Percentiles rank a stretch among this genome's conserved stretches.
phyloP scores from a whole-genome alignment of 2,888 invertebrate genomes.

The Choristoneura rosaceana region DNA sequence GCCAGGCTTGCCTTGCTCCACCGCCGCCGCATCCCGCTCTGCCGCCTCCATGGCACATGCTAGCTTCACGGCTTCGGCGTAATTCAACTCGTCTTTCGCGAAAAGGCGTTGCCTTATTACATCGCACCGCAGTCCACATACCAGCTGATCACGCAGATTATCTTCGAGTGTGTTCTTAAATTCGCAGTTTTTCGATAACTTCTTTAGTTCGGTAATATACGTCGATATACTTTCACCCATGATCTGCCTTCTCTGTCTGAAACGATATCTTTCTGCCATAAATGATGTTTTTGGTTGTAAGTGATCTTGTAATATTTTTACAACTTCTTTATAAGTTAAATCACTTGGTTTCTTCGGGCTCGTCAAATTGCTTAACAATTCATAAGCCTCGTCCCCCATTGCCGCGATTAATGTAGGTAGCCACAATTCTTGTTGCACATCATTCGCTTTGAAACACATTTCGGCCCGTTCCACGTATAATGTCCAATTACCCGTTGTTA shows the following conservation, averaged over 20 bases:
- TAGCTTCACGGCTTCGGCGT: background rate
- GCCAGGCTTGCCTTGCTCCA: background rate
- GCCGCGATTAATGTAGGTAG: background rate
- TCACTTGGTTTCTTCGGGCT: constrained; percentile 10
- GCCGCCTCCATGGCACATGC: constrained; percentile 5
- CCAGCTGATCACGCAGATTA: background rate
- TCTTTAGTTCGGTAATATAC: background rate
- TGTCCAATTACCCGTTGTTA: background rate
- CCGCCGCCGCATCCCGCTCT: constrained; percentile 1
- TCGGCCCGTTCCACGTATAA: background rate
- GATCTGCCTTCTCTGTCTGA: background rate
- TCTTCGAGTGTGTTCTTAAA: background rate
- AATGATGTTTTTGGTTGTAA: background rate
- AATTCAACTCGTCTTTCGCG: background rate
- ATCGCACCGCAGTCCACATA: background rate
- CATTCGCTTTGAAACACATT: background rate
- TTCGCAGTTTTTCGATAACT: background rate
- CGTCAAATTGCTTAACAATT: constrained; percentile 1
- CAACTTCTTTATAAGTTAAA: background rate
- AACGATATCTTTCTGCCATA: too few relatives aligned
- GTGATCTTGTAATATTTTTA: background rate
- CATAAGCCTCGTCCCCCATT: constrained; percentile 1
- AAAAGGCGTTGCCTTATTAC: constrained; percentile 1
- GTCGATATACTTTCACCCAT: background rate
- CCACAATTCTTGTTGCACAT: background rate